These are phyloP conservation scores for Colistium nudipinnis DNA, from an alignment of 2,113 vertebrate species.

Conservation along the genomic window DNA sequence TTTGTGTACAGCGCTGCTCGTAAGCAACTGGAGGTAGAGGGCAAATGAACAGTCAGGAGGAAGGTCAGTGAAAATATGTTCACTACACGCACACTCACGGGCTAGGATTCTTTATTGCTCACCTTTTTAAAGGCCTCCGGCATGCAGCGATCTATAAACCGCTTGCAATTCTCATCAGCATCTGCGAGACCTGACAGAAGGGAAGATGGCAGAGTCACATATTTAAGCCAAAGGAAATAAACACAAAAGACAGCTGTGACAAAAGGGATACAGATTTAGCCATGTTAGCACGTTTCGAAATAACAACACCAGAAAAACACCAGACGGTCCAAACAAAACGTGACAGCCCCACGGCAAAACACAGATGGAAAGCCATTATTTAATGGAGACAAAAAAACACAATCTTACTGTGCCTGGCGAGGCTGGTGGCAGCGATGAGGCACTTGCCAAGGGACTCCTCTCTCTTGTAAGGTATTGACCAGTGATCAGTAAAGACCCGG, in stretches of 20 bases:
- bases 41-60: conserved; percentile 5
- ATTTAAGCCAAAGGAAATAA: neutral
- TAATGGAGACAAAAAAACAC: neutral
- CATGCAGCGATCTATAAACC: conserved; percentile 98
- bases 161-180: conserved; percentile 97
- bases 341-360: conserved; percentile 20
- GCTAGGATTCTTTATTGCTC: conserved; percentile 26
- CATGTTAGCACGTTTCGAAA: conserved; percentile 28
- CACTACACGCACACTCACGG: neutral
- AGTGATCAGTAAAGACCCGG: conserved; percentile 97
- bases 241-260: neutral
- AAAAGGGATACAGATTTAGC: conserved; percentile 15
- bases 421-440: conserved; percentile 93
- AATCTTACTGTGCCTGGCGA: conserved; percentile 91
- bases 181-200: conserved; percentile 90
- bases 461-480: conserved; percentile 98
- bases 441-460: conserved; percentile 98
- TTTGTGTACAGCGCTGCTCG: conserved; percentile 97
- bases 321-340: conserved; percentile 35
- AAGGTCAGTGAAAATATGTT: conserved; percentile 4
- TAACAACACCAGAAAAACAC: conserved; percentile 45
- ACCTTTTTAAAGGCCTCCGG: conserved; percentile 99
- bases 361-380: conserved; percentile 14
- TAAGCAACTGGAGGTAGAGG: conserved; percentile 85
- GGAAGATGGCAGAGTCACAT: conserved; percentile 11